Conservation (phyloP, 1,140 invertebrate species). For the Heliconius hermathena region DNA sequence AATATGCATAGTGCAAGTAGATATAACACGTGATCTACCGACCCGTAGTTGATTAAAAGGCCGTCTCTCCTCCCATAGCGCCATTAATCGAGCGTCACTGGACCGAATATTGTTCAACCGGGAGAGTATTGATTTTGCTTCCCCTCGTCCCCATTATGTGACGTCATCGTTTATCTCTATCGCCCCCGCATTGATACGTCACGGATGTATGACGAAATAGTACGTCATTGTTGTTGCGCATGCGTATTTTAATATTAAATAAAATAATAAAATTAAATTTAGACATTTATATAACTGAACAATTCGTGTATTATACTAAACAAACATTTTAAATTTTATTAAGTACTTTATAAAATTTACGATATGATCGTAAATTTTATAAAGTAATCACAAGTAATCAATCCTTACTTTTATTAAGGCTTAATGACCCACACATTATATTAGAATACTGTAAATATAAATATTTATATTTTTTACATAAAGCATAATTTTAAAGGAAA, state of each 20-base stretch:
- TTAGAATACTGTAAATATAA: too few relatives aligned
- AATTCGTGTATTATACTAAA: not conserved
- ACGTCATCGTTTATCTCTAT: constrained; percentile 64
- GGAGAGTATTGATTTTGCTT: constrained; percentile 56
- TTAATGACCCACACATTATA: too few relatives aligned
- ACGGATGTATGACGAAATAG: constrained; percentile 55
- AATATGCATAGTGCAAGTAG: constrained; percentile 49
- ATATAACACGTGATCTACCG: constrained; percentile 63
- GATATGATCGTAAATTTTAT: too few relatives aligned
- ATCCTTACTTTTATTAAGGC: not conserved
- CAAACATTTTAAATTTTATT: not conserved
- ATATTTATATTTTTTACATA: too few relatives aligned
- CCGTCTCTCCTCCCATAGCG: constrained; percentile 55
- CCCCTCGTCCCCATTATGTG: constrained; percentile 37
- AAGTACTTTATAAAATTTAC: too few relatives aligned
- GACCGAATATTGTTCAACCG: constrained; percentile 59
- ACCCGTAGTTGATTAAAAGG: constrained; percentile 70
- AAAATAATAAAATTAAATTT: not conserved
- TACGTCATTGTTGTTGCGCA: constrained; percentile 63
- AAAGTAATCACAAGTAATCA: not conserved
- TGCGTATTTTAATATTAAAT: constrained; percentile 46
- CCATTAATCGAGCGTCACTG: constrained; percentile 67
- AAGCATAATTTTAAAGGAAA: too few relatives aligned
- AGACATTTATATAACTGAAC: not conserved
- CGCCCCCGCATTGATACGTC: constrained; percentile 54